phyloP scores from a whole-genome alignment of 2,113 vertebrate genomes.

The Clupea harengus region DNA sequence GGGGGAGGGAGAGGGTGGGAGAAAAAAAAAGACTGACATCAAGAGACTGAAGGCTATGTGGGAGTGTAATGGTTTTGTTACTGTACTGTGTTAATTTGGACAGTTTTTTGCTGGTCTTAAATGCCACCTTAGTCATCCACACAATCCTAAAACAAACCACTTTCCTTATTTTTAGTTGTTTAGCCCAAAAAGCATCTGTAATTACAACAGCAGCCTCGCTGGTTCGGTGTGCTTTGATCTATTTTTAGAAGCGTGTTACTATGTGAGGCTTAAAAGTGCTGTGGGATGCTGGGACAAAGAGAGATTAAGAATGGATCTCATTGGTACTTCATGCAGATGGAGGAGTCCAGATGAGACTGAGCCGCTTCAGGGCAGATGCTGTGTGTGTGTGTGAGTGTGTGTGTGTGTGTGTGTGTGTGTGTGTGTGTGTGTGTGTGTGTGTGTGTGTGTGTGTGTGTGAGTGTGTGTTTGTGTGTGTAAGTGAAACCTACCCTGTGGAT shows the following conservation, averaged over 20 bases:
- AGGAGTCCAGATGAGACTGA: not conserved
- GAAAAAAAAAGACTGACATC: constrained; percentile 5
- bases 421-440: not conserved
- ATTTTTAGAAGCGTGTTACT: constrained; percentile 46
- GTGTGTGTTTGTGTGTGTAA: not conserved
- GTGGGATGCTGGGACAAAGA: constrained; percentile 22
- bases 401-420: too few species aligned
- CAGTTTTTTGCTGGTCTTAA: not conserved
- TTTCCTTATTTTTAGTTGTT: not conserved
- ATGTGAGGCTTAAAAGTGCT: constrained; percentile 41
- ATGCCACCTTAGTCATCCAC: not conserved
- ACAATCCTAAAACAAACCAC: not conserved
- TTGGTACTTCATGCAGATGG: not conserved
- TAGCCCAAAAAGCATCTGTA: constrained; percentile 30
- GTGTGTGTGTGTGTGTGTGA: not conserved
- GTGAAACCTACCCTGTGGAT: constrained; percentile 67
- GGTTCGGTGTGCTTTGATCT: not conserved
- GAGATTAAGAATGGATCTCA: not conserved
- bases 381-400: not conserved
- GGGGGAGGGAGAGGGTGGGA: constrained; percentile 5
- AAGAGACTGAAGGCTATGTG: not conserved
- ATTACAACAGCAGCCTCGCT: constrained; percentile 34
- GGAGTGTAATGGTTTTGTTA: not conserved
- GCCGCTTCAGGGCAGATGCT: constrained; percentile 35
- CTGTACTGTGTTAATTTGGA: not conserved